Conservation (phyloP, 2,888 invertebrate species). For the Hirtodrosophila confusa region DNA sequence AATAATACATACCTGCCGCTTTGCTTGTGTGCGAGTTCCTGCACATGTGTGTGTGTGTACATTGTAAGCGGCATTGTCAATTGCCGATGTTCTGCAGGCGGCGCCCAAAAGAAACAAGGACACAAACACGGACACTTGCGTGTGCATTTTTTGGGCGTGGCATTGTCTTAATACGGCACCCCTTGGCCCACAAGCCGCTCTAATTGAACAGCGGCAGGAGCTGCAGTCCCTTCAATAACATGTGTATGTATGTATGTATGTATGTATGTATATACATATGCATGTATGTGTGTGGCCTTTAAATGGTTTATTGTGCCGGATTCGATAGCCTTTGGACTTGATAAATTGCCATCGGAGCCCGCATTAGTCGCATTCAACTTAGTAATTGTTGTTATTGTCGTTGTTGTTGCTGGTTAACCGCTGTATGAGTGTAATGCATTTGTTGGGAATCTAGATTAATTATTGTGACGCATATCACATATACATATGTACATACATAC, state of each 20-base stretch:
- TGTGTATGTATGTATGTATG: neutral
- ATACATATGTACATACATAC: neutral
- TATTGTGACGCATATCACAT: constrained; percentile 40
- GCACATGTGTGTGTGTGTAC: constrained; percentile 1
- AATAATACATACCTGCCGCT: constrained; percentile 9
- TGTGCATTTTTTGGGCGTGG: constrained; percentile 47
- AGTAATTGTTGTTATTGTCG: constrained; percentile 20
- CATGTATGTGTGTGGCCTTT: constrained; percentile 26
- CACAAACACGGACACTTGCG: constrained; percentile 3
- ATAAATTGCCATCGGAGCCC: constrained; percentile 9
- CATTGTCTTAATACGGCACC: constrained; percentile 10
- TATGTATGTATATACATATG: neutral
- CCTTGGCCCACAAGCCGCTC: neutral
- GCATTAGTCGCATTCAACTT: constrained; percentile 14
- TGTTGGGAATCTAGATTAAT: constrained; percentile 33
- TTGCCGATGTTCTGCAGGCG: constrained; percentile 32
- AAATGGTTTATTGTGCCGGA: constrained; percentile 31
- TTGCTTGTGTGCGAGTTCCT: neutral
- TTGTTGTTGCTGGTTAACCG: constrained; percentile 41
- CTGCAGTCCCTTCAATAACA: neutral
- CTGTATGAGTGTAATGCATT: constrained; percentile 17
- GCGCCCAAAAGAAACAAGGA: constrained; percentile 44
- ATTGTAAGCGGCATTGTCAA: constrained; percentile 40
- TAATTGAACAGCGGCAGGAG: no score
- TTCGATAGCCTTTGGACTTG: constrained; percentile 54